phyloP scores from a whole-genome alignment of 2,888 invertebrate genomes.

The Carcina quercana region DNA sequence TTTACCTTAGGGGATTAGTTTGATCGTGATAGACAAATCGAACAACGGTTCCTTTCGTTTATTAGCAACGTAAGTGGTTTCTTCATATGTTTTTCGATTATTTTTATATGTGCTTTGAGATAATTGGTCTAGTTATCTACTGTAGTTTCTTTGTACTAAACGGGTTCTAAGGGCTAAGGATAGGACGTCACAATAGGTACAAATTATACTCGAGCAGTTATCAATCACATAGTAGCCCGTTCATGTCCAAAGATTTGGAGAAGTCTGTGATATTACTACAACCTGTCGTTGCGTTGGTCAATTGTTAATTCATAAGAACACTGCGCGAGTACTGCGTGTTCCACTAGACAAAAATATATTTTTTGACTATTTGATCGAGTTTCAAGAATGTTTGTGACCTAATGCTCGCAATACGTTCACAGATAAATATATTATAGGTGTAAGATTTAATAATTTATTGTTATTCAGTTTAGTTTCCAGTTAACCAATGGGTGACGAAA shows the following conservation, averaged over 20 bases:
- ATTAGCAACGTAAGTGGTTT: conserved; percentile 60
- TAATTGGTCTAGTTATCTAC: conserved; percentile 55
- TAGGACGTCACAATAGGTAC: conserved; percentile 57
- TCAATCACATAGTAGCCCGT: conserved; percentile 57
- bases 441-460: conserved; percentile 74
- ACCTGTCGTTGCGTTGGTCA: conserved; percentile 73
- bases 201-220: conserved; percentile 46
- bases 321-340: conserved; percentile 56
- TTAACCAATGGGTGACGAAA: conserved; percentile 70
- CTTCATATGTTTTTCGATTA: conserved; percentile 43
- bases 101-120: conserved; percentile 60
- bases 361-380: conserved; percentile 73
- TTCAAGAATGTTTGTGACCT: conserved; percentile 64
- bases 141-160: conserved; percentile 65
- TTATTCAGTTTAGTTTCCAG: conserved; percentile 72
- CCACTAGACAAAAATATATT: conserved; percentile 72
- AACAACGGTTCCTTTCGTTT: conserved; percentile 57
- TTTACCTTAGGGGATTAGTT: conserved; percentile 63
- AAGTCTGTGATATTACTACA: conserved; percentile 74
- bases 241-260: conserved; percentile 73
- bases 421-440: conserved; percentile 67
- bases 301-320: conserved; percentile 70
- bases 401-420: conserved; percentile 66
- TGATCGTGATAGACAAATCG: conserved; percentile 52
- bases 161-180: conserved; percentile 53